These are phyloP conservation scores for Hemibates koningsi DNA, from an alignment of 2,113 vertebrate species.

Conservation along the genomic window DNA sequence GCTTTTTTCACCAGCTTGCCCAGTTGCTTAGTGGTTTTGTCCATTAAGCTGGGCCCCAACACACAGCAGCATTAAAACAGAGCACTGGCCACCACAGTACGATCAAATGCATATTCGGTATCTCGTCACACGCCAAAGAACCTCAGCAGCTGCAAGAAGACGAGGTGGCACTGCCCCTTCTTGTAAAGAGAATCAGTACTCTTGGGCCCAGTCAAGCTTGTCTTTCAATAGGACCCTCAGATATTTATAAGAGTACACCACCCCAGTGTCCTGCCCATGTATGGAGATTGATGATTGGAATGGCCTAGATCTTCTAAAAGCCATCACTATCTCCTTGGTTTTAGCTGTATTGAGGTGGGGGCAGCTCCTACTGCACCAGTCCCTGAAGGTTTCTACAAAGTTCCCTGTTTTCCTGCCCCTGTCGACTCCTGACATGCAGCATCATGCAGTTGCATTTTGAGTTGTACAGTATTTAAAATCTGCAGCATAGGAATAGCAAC, in stretches of 20 bases:
- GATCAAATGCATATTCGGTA: neutral
- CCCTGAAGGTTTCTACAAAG: neutral
- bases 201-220: neutral
- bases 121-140: neutral
- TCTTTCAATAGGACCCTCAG: neutral
- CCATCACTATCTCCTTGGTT: neutral
- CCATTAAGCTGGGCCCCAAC: neutral
- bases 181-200: neutral
- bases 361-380: neutral
- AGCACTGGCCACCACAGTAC: neutral
- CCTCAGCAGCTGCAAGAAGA: neutral
- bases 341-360: neutral
- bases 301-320: neutral
- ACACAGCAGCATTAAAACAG: neutral
- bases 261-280: neutral
- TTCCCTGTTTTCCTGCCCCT: neutral
- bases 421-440: neutral
- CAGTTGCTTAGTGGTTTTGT: neutral
- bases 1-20: neutral
- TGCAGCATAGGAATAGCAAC: neutral
- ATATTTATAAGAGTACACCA: neutral
- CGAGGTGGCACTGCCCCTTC: neutral
- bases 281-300: neutral
- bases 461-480: neutral
- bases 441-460: neutral